Conservation (phyloP, 2,797 vertebrate genomes). For the Falco columbarius region DNA sequence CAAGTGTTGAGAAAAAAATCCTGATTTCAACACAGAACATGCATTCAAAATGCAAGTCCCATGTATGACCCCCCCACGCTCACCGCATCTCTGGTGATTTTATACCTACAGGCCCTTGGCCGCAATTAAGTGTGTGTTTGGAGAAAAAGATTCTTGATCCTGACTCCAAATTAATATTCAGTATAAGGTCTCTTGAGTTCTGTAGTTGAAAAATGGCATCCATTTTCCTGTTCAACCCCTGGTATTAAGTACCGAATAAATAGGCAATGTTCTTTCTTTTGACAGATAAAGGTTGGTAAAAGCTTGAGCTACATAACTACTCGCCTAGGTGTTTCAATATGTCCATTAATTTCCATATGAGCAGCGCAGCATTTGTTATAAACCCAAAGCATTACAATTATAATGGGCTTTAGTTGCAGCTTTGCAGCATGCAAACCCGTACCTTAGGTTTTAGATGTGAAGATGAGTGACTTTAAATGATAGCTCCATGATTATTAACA, state of each 20-base stretch:
- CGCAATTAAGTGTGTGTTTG: not conserved
- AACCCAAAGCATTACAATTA: too few species aligned
- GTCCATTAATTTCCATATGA: fast-evolving
- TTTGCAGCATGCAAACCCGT: fast-evolving
- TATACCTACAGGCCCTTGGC: not conserved
- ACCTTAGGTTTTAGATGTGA: not conserved
- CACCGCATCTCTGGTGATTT: not conserved
- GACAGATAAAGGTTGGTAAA: not conserved
- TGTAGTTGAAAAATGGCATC: not conserved
- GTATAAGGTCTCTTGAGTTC: not conserved
- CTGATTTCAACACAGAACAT: not conserved
- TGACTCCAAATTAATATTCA: not conserved
- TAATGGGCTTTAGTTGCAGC: not conserved
- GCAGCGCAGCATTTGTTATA: not conserved
- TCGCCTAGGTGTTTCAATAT: not conserved
- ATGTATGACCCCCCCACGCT: too few species aligned
- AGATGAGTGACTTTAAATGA: fast-evolving
- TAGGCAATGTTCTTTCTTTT: too few species aligned
- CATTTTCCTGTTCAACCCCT: not conserved
- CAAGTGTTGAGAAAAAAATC: not conserved
- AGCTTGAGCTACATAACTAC: not conserved
- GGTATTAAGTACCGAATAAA: not conserved
- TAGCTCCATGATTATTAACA: fast-evolving
- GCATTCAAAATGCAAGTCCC: not conserved
- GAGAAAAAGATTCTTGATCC: not conserved